Percentiles rank a stretch among this genome's conserved stretches.
Conservation (phyloP, 2,888 invertebrate species). For the Agrotis clavis region DNA sequence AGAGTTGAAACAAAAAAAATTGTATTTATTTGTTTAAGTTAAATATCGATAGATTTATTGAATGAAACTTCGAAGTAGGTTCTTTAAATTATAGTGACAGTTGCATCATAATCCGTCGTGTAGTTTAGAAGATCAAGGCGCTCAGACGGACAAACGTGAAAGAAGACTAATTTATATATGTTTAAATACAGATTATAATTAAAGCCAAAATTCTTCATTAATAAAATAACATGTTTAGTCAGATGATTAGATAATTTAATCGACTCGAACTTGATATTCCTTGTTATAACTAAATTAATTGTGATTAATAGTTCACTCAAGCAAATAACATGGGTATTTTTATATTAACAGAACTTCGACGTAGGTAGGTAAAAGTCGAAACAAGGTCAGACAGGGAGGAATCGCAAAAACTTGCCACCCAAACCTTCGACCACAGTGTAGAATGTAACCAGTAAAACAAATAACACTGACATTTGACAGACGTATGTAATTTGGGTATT, state of each 20-base stretch:
- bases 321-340: slow-evolving; percentile 71
- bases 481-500: not conserved
- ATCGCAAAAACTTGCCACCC: slow-evolving; percentile 72
- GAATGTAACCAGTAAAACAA: slow-evolving; percentile 58
- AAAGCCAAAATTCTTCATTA: slow-evolving; percentile 38
- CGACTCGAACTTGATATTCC: slow-evolving; percentile 55
- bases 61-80: not conserved
- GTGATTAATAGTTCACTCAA: slow-evolving; percentile 71
- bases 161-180: not conserved
- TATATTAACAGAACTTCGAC: slow-evolving; percentile 69
- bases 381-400: slow-evolving; percentile 70
- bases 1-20: not conserved
- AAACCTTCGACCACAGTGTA: slow-evolving; percentile 60
- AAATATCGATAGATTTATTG: not conserved
- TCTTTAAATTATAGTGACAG: not conserved
- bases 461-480: slow-evolving; percentile 21
- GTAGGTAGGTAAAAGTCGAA: slow-evolving; percentile 77
- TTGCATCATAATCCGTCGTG: not conserved
- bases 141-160: not conserved
- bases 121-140: not conserved
- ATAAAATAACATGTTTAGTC: slow-evolving; percentile 46
- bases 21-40: not conserved
- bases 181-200: slow-evolving; percentile 21
- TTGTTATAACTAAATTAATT: slow-evolving; percentile 73
- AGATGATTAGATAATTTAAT: slow-evolving; percentile 50